These are phyloP conservation scores for Rhagophthalmus giganteus DNA, from an alignment of 2,888 invertebrate species.

Conservation along the genomic window DNA sequence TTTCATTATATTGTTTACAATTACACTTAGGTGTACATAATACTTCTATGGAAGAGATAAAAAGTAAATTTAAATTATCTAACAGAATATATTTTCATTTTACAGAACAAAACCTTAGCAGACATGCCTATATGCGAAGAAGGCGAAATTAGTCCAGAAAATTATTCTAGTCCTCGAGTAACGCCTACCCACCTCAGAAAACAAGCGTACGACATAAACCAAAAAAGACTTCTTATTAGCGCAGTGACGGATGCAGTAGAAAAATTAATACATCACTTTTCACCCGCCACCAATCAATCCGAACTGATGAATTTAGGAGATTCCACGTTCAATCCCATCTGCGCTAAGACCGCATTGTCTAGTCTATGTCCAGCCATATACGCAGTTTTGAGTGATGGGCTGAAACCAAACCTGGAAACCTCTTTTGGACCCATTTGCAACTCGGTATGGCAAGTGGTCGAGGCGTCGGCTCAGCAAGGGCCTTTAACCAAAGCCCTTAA, in stretches of 20 bases:
- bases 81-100: constrained; percentile 12
- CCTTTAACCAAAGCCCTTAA: constrained; percentile 82
- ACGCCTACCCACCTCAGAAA: constrained; percentile 36
- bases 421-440: constrained; percentile 85
- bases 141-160: constrained; percentile 64
- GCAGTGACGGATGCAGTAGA: constrained; percentile 77
- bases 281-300: constrained; percentile 65
- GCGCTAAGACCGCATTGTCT: constrained; percentile 73
- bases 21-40: neutral
- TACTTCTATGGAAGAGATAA: no score
- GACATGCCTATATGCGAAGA: constrained; percentile 69
- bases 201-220: constrained; percentile 57
- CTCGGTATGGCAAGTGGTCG: constrained; percentile 88
- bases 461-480: constrained; percentile 84
- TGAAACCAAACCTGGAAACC: constrained; percentile 78
- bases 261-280: constrained; percentile 72
- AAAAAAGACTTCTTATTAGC: constrained; percentile 70
- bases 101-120: constrained; percentile 61
- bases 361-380: constrained; percentile 83
- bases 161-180: constrained; percentile 60
- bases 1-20: no score
- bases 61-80: neutral
- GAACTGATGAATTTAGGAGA: constrained; percentile 64
- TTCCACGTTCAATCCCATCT: constrained; percentile 64
- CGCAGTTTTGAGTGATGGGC: constrained; percentile 80